Conservation (phyloP, 2,113 vertebrate genomes). For the Amphiprion percula region DNA sequence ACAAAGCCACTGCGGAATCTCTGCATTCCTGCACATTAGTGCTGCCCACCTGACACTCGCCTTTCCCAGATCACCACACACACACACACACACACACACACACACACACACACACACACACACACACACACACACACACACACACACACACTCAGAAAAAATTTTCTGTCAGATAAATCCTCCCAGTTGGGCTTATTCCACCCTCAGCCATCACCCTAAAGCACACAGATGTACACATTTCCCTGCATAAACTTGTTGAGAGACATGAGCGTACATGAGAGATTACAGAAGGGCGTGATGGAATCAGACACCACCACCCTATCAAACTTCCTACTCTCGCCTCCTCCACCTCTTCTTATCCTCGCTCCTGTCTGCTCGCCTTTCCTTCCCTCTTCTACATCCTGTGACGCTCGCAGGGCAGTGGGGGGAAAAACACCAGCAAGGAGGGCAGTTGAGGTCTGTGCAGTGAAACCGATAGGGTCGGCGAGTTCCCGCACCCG, state of each 20-base stretch:
- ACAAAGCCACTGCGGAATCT: conserved; percentile 85
- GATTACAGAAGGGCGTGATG: conserved; percentile 12
- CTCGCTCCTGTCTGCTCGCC: conserved; percentile 30
- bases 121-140: conserved; percentile 48
- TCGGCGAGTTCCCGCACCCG: conserved; percentile 52
- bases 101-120: conserved; percentile 48
- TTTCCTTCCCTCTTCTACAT: conserved; percentile 62
- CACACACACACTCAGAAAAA: conserved; percentile 52
- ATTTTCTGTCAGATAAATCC: conserved; percentile 52
- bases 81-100: conserved; percentile 47
- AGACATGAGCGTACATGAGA: conserved; percentile 30
- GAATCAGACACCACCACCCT: conserved; percentile 19
- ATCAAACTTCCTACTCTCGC: conserved; percentile 29
- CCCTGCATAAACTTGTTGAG: conserved; percentile 3
- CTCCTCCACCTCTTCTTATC: conserved; percentile 54
- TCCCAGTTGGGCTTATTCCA: conserved; percentile 43
- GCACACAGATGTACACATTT: conserved; percentile 37
- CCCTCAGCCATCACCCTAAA: conserved; percentile 47
- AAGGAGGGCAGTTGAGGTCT: conserved; percentile 13
- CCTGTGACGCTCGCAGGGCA: conserved; percentile 22
- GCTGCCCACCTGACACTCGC: conserved; percentile 81
- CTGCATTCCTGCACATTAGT: conserved; percentile 85
- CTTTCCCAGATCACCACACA: conserved; percentile 73
- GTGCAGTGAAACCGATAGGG: conserved; percentile 33
- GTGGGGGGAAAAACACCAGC: conserved; percentile 14